Evolutionary conservation across 2,113 vertebrate genomes (phyloP).

Genomic region (Lontra canadensis): DNA sequence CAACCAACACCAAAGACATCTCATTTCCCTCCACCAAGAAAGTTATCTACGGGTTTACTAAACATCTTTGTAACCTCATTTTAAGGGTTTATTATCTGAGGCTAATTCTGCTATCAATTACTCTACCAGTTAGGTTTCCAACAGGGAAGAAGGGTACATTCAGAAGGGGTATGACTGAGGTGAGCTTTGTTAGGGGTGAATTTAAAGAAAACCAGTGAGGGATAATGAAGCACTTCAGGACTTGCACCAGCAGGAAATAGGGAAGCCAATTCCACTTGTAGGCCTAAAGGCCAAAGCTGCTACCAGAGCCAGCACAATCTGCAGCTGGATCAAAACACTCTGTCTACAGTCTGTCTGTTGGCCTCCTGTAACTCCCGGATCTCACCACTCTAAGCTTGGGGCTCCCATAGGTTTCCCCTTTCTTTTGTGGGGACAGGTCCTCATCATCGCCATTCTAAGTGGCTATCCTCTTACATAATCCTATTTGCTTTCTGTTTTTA

Average conservation of each 20-base stretch:
- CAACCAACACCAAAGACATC: not conserved
- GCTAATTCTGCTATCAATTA: not conserved
- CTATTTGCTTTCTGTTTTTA: not conserved
- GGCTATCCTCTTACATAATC: not conserved
- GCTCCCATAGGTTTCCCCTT: too few species aligned
- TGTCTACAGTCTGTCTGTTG: not conserved
- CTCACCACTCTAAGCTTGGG: not conserved
- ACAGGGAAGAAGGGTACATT: not conserved
- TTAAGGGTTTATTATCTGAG: not conserved
- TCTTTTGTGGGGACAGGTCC: not conserved
- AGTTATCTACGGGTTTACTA: not conserved
- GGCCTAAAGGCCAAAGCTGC: not conserved
- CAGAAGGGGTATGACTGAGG: not conserved
- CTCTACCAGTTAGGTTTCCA: not conserved
- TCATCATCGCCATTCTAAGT: too few species aligned
- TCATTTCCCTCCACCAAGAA: not conserved
- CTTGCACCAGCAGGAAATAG: not conserved
- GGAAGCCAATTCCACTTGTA: not conserved
- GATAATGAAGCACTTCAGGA: too few species aligned
- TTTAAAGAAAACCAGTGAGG: not conserved
- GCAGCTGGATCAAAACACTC: not conserved
- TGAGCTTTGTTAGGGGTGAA: not conserved
- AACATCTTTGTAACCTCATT: not conserved
- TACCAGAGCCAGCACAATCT: not conserved
- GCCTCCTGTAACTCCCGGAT: not conserved